Evolutionary conservation across 1,140 invertebrate genomes (phyloP).

Genomic region (Apis laboriosa): DNA sequence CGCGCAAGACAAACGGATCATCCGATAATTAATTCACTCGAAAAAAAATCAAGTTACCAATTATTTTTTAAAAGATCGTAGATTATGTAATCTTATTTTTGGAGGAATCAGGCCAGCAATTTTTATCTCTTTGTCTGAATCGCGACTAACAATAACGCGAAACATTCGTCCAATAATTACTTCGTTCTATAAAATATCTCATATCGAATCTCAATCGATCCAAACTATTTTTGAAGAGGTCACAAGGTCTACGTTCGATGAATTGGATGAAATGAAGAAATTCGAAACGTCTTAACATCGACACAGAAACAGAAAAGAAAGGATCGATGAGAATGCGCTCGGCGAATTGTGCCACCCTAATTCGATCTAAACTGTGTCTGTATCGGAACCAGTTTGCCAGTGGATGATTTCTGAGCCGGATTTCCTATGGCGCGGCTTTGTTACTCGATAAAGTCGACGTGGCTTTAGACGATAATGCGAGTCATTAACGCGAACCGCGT

Average conservation of each 20-base stretch:
- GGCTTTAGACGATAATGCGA: slow-evolving; percentile 22
- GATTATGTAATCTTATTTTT: too few species aligned
- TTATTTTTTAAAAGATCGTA: too few species aligned
- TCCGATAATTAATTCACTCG: too few species aligned
- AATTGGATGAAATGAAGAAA: too few species aligned
- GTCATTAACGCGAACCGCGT: slow-evolving; percentile 41
- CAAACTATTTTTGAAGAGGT: background rate
- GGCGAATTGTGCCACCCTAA: slow-evolving; percentile 64
- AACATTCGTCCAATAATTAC: too few species aligned
- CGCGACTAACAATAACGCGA: too few species aligned
- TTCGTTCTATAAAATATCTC: too few species aligned
- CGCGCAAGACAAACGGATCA: too few species aligned
- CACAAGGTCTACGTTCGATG: too few species aligned
- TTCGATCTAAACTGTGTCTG: slow-evolving; percentile 56
- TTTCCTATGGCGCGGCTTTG: slow-evolving; percentile 46
- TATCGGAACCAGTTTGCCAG: slow-evolving; percentile 73
- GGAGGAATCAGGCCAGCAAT: too few species aligned
- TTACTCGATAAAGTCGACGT: slow-evolving; percentile 45
- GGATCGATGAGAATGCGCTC: slow-evolving; percentile 33
- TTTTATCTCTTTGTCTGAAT: too few species aligned
- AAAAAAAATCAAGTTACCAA: too few species aligned
- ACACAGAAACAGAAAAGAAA: background rate
- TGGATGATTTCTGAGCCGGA: slow-evolving; percentile 67
- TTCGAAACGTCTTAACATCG: background rate
- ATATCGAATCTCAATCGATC: background rate